phyloP scores from a whole-genome alignment of 2,113 vertebrate genomes.

The cat (Felis catus) region F.catus_Fca126_mat1.0 CM031413.1:159395501-159396000 shows the following conservation, averaged over 20 bases:
- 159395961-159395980: neutral
- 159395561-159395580: neutral
- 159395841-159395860: neutral
- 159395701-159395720: neutral
- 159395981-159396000: neutral
- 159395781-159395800: no score
- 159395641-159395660: neutral
- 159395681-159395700: neutral
- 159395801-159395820: no score
- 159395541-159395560: neutral
- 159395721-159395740: no score
- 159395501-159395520: neutral
- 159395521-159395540: neutral
- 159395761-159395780: no score
- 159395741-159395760: no score
- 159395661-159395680: neutral
- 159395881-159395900: neutral
- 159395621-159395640: neutral
- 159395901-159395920: rapidly evolving
- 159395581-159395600: neutral
- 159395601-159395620: neutral
- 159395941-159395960: rapidly evolving
- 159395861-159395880: neutral
- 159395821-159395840: no score
- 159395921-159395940: no score